phyloP scores from a whole-genome alignment of 2,113 vertebrate species.

The Psammodynastes pulverulentus region DNA sequence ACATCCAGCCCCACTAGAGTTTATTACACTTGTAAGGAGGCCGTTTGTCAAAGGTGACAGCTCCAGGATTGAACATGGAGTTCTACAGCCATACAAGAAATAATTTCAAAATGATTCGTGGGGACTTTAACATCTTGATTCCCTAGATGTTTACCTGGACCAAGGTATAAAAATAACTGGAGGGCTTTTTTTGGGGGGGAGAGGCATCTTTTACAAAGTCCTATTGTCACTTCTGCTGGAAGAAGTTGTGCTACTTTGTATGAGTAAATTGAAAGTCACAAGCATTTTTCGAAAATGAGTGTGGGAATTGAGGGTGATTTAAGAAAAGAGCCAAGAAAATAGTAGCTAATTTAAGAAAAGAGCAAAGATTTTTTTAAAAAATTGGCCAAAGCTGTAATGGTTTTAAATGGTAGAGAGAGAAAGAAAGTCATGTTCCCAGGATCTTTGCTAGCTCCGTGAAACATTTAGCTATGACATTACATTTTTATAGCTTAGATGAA shows the following conservation, averaged over 20 bases:
- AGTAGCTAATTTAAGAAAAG: neutral
- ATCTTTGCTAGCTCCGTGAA: neutral
- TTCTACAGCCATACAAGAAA: constrained; percentile 29
- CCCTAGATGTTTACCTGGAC: neutral
- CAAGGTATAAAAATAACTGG: neutral
- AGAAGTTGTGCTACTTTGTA: neutral
- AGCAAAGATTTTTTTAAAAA: neutral
- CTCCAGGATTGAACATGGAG: neutral
- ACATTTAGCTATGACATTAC: neutral
- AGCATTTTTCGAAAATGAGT: neutral
- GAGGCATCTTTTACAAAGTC: neutral
- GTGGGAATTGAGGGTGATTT: neutral
- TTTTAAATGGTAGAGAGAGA: neutral
- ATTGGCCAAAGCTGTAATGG: neutral
- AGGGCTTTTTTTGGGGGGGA: neutral
- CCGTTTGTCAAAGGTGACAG: constrained; percentile 4
- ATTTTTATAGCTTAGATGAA: neutral
- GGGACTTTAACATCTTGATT: rapidly evolving
- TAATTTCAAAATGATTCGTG: rapidly evolving
- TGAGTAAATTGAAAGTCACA: neutral
- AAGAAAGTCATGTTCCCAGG: neutral
- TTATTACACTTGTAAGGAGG: constrained; percentile 28
- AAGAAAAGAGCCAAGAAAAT: neutral
- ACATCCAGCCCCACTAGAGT: neutral
- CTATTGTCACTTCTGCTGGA: neutral